Evolutionary conservation across 2,797 vertebrate species (phyloP).

Genomic region (Corythornis leucogaster): DNA sequence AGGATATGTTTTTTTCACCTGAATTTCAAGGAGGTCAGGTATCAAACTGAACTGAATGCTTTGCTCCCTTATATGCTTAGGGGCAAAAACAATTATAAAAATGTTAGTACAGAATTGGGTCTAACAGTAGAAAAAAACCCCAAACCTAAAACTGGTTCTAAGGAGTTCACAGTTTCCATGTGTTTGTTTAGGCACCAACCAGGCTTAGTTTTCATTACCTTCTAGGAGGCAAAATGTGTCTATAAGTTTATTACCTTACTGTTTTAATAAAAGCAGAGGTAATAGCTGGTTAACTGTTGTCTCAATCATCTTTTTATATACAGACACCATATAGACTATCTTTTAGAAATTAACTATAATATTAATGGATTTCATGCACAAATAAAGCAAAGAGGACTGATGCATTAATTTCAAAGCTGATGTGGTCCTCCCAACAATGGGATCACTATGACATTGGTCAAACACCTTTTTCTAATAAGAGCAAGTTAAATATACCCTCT

Average conservation of each 20-base stretch:
- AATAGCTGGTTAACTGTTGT: neutral
- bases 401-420: conserved; percentile 34
- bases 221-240: neutral
- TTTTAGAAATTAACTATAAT: conserved; percentile 5
- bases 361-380: neutral
- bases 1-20: neutral
- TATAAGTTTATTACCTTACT: neutral
- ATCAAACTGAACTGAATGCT: neutral
- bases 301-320: neutral
- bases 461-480: conserved; percentile 18
- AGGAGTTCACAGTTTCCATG: neutral
- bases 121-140: neutral
- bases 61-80: neutral
- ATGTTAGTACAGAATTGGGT: neutral
- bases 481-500: conserved; percentile 1
- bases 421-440: neutral
- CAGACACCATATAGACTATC: neutral
- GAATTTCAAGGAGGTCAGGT: neutral
- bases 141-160: neutral
- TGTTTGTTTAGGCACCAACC: neutral
- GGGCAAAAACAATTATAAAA: neutral
- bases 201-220: neutral
- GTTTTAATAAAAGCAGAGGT: neutral
- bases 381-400: neutral
- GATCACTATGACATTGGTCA: conserved; percentile 12